A percentile compares a stretch with the other conserved stretches of the same genome.
Conservation (phyloP, 1,140 invertebrate species). For the Drosophila pallidifrons region DNA sequence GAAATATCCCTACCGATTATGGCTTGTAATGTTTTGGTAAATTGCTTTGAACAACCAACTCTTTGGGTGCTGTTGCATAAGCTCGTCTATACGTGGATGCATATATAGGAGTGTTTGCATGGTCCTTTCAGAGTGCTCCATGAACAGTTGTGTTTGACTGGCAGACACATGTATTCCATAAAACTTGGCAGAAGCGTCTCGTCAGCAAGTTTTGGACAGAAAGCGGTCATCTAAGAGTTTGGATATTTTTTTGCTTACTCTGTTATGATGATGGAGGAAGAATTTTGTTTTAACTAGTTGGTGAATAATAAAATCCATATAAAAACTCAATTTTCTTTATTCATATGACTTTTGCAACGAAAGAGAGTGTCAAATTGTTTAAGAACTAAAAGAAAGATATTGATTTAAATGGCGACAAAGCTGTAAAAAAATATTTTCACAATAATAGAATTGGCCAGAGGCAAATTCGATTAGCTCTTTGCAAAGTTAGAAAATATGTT, state of each 20-base stretch:
- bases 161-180: too few relatives aligned
- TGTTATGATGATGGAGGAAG: too few relatives aligned
- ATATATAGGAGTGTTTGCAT: not conserved
- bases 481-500: constrained; percentile 28
- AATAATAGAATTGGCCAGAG: constrained; percentile 1
- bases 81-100: not conserved
- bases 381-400: not conserved
- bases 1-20: too few relatives aligned
- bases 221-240: too few relatives aligned
- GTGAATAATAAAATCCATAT: too few relatives aligned
- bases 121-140: too few relatives aligned
- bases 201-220: too few relatives aligned
- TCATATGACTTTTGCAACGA: not conserved
- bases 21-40: constrained; percentile 60
- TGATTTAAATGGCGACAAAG: constrained; percentile 40
- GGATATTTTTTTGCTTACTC: too few relatives aligned
- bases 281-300: too few relatives aligned
- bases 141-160: too few relatives aligned
- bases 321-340: not conserved
- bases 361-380: not conserved
- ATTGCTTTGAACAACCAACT: constrained; percentile 51
- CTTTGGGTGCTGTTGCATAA: constrained; percentile 10
- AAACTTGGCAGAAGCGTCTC: too few relatives aligned
- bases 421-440: constrained; percentile 12
- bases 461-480: not conserved